phyloP scores from a whole-genome alignment of 2,888 invertebrate species.

The Phyllotreta striolata region DNA sequence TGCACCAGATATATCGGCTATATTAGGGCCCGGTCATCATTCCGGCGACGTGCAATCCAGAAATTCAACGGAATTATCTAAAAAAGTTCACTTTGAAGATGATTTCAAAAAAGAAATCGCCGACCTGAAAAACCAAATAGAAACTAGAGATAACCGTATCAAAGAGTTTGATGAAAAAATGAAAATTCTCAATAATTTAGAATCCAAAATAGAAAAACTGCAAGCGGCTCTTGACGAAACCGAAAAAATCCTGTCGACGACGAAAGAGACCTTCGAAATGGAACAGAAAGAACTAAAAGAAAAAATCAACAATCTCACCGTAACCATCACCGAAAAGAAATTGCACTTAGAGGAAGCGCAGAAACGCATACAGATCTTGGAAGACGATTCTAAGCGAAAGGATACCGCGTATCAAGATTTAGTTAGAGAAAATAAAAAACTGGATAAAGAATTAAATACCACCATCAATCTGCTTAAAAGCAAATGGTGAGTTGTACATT shows the following conservation, averaged over 20 bases:
- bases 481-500: neutral
- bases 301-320: constrained; percentile 59
- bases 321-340: constrained; percentile 67
- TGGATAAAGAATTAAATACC: constrained; percentile 60
- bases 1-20: constrained; percentile 55
- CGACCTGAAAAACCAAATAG: constrained; percentile 65
- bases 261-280: constrained; percentile 61
- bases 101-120: constrained; percentile 58
- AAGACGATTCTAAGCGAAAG: constrained; percentile 66
- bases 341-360: constrained; percentile 65
- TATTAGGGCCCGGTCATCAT: constrained; percentile 43
- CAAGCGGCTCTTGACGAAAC: constrained; percentile 66
- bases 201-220: constrained; percentile 66
- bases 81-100: constrained; percentile 63
- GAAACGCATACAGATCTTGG: constrained; percentile 64
- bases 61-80: constrained; percentile 56
- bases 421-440: constrained; percentile 66
- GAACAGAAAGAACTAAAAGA: constrained; percentile 64
- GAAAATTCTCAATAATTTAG: constrained; percentile 61
- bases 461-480: constrained; percentile 60
- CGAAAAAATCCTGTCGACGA: constrained; percentile 64
- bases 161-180: constrained; percentile 69
- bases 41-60: constrained; percentile 23
- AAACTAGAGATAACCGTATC: constrained; percentile 66
- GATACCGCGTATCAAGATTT: constrained; percentile 68